Evolutionary conservation across 2,797 vertebrate species (phyloP).

Genomic region (Halcyon badia): DNA sequence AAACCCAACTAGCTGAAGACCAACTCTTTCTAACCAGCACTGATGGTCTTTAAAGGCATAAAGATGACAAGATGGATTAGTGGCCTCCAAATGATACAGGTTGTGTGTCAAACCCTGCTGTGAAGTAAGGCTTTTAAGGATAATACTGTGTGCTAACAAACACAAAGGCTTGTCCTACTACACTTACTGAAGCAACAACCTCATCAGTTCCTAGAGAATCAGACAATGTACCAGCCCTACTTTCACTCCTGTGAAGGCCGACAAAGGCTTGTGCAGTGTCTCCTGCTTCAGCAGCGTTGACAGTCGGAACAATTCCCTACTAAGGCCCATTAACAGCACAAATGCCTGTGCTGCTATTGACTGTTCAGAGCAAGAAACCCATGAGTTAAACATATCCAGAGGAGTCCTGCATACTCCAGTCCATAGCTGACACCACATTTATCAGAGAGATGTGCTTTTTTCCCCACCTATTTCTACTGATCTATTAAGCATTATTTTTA

Average conservation of each 20-base stretch:
- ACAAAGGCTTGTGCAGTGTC: background rate
- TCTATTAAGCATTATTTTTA: background rate
- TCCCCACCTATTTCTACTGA: background rate
- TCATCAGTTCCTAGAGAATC: background rate
- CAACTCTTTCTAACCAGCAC: background rate
- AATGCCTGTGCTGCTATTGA: background rate
- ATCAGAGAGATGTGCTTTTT: background rate
- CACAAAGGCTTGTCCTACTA: background rate
- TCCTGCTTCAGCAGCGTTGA: background rate
- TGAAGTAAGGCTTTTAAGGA: background rate
- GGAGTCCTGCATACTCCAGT: background rate
- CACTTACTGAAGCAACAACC: background rate
- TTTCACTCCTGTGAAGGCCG: background rate
- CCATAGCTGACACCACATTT: background rate
- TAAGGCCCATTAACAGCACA: background rate
- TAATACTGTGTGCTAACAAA: background rate
- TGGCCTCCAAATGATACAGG: background rate
- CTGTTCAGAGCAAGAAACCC: background rate
- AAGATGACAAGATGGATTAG: background rate
- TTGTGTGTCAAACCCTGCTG: background rate
- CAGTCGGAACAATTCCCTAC: background rate
- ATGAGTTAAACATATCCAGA: background rate
- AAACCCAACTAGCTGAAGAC: background rate
- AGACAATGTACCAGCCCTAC: background rate
- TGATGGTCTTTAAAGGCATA: background rate